These are phyloP conservation scores for Nibea coibor DNA, from an alignment of 2,113 vertebrate genomes.

Conservation along the genomic window DNA sequence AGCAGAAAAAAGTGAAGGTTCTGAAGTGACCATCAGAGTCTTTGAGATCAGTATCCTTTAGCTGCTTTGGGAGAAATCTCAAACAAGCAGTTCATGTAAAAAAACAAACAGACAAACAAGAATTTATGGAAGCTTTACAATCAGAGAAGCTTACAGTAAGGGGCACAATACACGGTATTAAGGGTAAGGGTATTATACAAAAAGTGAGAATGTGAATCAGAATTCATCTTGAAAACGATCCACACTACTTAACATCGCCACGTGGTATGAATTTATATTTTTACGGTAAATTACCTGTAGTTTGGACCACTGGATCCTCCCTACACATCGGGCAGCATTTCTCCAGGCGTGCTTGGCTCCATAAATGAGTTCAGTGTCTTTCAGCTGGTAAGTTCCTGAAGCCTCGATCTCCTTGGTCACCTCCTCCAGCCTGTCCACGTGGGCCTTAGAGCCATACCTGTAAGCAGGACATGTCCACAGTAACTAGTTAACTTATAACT, in stretches of 20 bases:
- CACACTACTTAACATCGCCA: background rate
- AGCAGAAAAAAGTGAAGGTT: too few relatives aligned
- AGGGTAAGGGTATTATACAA: background rate
- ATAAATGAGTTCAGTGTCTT: conserved; percentile 96
- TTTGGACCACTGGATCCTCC: conserved; percentile 99
- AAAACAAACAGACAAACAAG: too few relatives aligned
- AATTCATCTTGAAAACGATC: background rate
- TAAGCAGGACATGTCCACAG: background rate
- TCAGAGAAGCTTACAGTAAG: too few relatives aligned
- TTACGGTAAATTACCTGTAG: conserved; percentile 87
- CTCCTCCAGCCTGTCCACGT: conserved; percentile 92
- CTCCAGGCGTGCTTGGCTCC: conserved; percentile 98
- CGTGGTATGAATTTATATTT: background rate
- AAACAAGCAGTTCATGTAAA: too few relatives aligned
- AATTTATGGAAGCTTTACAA: too few relatives aligned
- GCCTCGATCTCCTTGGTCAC: conserved; percentile 93
- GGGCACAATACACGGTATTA: too few relatives aligned
- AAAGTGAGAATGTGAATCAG: background rate
- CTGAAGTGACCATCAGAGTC: too few relatives aligned
- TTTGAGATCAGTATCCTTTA: too few relatives aligned
- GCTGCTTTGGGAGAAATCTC: too few relatives aligned
- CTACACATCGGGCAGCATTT: conserved; percentile 95
- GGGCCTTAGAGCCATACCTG: conserved; percentile 95
- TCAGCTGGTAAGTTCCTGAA: conserved; percentile 93
- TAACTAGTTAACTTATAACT: too few relatives aligned